Evolutionary conservation across 2,888 invertebrate species (phyloP), one percentile per base, ranked within the genome.

Genomic region (Thecophora atra): DNA sequence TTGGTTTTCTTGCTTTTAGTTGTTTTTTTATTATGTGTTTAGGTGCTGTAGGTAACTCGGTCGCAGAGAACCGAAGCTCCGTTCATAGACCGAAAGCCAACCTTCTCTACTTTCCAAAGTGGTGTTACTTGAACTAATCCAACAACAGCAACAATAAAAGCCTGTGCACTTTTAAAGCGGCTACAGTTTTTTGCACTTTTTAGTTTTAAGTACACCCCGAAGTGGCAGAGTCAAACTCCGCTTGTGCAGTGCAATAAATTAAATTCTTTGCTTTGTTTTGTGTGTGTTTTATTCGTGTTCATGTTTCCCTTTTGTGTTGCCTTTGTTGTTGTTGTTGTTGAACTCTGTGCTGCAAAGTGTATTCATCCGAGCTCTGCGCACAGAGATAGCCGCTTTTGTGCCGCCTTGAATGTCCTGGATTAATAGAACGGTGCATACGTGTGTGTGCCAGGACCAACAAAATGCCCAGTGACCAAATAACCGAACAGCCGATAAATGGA

Each of bases 191-290:
- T 37, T 58, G 24, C 58, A 26, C 58, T 26, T 58, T 7, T 28
- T 24, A 58, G 58, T 26, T 26, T 28, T 58, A 58, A 58, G 58
- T 58, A 26, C n/a, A n/a, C 6, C 58, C 58, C 54, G 21, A 28
- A 58, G 58, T 58, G 58, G 28, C 58, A 28, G 54, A 54, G 54
- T 54, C 58, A 58, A 28, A 28, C 24, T 28, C 26, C 58, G 58
- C 58, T 58, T 58, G 28, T 58, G 58, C 58, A 28, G 58, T 28
- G 58, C 58, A 28, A 58, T 58, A 58, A 58, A 58, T 58, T 58
- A 28, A 58, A 24, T 58, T 2, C 58, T 58, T 58, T 58, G 58
- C 28, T 58, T 8, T 58, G 58, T 15, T 24, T 58, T 24, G 24
- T 13, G 15, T 58, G 13, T 28, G 24, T 28, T 58, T n/a, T n/a